Base-by-base conservation (phyloP, 1,140 invertebrate species). In the Leptinotarsa defecta region DNA sequence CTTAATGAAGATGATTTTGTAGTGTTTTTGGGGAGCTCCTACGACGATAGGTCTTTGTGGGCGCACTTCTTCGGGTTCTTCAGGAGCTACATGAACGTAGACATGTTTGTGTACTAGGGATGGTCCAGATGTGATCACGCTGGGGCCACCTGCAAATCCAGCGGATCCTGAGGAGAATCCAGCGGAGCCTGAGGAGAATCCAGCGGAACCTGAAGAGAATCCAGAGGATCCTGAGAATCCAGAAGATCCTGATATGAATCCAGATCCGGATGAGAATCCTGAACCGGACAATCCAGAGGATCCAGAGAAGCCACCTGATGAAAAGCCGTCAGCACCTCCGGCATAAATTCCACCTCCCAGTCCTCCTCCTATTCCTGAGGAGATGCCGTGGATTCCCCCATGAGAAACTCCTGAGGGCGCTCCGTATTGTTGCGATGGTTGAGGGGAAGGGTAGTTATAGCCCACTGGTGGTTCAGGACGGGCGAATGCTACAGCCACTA, bases 1-100 rank as follows among this genome's bases (percentile, higher is more conserved):
- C n/a, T n/a, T n/a, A n/a, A n/a, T n/a, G n/a, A n/a, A n/a, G n/a
- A 95, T 94, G 83, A 95, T 95, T 84, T 95, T 94, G 89, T 95
- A 95, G 84, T 95, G 93, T 81, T 94, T 94, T 85, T 94, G 92
- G 20, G 92, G 86, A 71, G 90, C 89, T 52, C 89, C 89, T 2
- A 89, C 86, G 19, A 74, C 64, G 52, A 62, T 88, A 87, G 69
- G 87, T 92, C 78, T 92, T 87, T 20, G 75, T 88, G 78, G 62
- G 19, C 68, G 74, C 87, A 76, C 87, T 85, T 81, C 88, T 74
- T 91, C 89, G 17, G 90, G 90, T 86, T 94, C 93, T 87, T 92
- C 92, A 81, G 93, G 93, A 57, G 82, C 79, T n/a, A 80, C 81
- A 68, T 83, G 93, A 19, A 94, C 92, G 88, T 94, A 94, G 84